Evolutionary conservation across 2,888 invertebrate species (phyloP).

Genomic region (Chesias legatella): DNA sequence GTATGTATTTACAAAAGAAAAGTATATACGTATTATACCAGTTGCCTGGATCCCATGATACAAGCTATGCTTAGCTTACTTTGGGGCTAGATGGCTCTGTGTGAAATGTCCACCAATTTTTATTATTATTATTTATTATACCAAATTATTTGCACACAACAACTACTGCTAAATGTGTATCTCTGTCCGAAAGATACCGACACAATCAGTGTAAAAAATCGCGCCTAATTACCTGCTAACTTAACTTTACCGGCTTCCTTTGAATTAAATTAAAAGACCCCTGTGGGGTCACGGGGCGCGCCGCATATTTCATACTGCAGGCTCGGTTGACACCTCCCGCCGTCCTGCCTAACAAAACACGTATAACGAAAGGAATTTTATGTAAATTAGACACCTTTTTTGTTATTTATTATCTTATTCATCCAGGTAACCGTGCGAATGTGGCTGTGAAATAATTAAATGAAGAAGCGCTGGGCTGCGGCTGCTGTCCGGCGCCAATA

Average conservation of each 20-base stretch:
- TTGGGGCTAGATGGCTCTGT: too few species aligned
- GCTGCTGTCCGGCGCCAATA: conserved; percentile 22
- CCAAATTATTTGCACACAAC: conserved; percentile 1
- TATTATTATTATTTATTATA: too few species aligned
- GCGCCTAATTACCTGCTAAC: conserved; percentile 57
- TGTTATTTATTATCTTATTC: conserved; percentile 42
- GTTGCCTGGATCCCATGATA: too few species aligned
- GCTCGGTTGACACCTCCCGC: conserved; percentile 22
- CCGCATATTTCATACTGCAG: conserved; percentile 55
- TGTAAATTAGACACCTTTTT: conserved; percentile 60
- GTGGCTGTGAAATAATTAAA: conserved; percentile 31
- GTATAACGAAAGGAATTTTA: conserved; percentile 57
- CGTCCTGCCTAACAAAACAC: conserved; percentile 24
- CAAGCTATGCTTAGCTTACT: too few species aligned
- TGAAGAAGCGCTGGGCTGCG: too few species aligned
- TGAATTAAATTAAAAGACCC: conserved; percentile 63
- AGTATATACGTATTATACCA: too few species aligned
- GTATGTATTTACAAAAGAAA: too few species aligned
- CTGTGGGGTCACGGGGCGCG: conserved; percentile 43
- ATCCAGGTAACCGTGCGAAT: conserved; percentile 50
- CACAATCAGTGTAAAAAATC: conserved; percentile 49
- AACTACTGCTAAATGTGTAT: background rate
- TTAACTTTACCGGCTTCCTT: conserved; percentile 50
- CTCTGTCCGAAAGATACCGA: too few species aligned
- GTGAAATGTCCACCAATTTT: too few species aligned